Percentiles rank a stretch among this genome's conserved stretches.
phyloP scores from a whole-genome alignment of 2,797 vertebrate genomes.

The Hylomyscus alleni region DNA sequence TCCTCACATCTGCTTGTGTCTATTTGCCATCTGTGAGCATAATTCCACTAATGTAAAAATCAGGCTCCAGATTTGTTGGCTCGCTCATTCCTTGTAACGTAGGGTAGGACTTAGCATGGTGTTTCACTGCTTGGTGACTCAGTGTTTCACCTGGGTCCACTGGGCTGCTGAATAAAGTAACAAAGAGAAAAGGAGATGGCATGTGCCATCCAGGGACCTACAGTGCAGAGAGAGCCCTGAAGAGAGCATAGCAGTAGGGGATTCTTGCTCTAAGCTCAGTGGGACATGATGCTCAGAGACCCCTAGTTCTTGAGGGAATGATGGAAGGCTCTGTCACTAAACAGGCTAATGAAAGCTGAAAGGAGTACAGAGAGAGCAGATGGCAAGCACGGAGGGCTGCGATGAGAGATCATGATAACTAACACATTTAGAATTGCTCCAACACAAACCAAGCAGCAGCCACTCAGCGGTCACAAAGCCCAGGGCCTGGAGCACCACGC shows the following conservation, averaged over 20 bases:
- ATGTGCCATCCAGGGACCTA: not conserved
- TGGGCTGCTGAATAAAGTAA: not conserved
- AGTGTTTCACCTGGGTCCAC: not conserved
- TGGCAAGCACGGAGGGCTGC: not conserved
- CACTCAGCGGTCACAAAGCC: not conserved
- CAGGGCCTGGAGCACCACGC: not conserved
- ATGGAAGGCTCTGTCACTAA: not conserved
- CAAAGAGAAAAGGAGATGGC: not conserved
- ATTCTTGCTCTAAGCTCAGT: not conserved
- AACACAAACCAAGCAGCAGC: not conserved
- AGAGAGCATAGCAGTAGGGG: not conserved
- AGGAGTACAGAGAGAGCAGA: not conserved
- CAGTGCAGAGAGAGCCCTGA: not conserved
- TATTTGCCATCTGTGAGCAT: not conserved
- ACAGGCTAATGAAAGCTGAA: no score
- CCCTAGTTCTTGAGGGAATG: not conserved
- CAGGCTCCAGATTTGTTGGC: not conserved
- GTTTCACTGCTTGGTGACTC: not conserved
- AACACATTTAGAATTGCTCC: not conserved
- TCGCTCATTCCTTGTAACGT: not conserved
- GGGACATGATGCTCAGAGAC: not conserved
- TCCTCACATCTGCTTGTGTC: not conserved
- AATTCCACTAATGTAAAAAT: not conserved
- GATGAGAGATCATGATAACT: accelerated
- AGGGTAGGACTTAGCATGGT: not conserved